A percentile compares a stretch with the other conserved stretches of the same genome.
phyloP scores from a whole-genome alignment of 1,140 invertebrate genomes.

The Eupeodes corollae region DNA sequence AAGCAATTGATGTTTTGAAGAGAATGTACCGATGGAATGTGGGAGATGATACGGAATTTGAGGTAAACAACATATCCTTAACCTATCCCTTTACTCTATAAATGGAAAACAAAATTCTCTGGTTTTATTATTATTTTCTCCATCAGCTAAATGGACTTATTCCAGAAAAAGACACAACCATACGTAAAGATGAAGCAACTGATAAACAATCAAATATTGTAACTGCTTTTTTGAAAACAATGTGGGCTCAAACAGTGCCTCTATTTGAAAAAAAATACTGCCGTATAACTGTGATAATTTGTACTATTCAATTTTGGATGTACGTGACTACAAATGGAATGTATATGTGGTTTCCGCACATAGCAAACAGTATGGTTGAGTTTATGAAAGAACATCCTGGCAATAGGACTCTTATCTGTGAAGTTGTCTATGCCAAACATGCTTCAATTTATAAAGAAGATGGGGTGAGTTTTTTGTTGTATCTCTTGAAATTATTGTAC shows the following conservation, averaged over 20 bases:
- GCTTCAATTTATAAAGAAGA: constrained; percentile 6
- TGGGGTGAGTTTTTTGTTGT: constrained; percentile 5
- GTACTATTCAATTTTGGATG: constrained; percentile 30
- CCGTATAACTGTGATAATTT: constrained; percentile 32
- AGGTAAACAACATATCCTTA: constrained; percentile 1
- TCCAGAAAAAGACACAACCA: constrained; percentile 5
- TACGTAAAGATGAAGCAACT: not conserved
- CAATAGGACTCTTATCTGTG: constrained; percentile 6
- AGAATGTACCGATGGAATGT: constrained; percentile 50
- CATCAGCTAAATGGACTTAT: constrained; percentile 2
- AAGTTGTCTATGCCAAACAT: constrained; percentile 11
- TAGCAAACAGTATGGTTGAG: constrained; percentile 12
- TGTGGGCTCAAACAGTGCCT: constrained; percentile 39
- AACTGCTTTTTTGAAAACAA: constrained; percentile 13
- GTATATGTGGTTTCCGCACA: constrained; percentile 16
- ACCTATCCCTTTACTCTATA: not conserved
- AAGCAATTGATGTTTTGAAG: constrained; percentile 46
- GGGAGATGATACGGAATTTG: constrained; percentile 19
- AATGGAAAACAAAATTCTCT: too few relatives aligned
- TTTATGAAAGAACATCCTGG: constrained; percentile 8
- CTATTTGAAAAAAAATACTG: constrained; percentile 39
- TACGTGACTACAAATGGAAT: constrained; percentile 38
- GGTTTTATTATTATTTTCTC: not conserved
- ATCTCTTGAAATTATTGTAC: not conserved
- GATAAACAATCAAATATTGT: constrained; percentile 1